Conservation (phyloP, 2,797 vertebrate species). For the Molossus alvarezi region DNA sequence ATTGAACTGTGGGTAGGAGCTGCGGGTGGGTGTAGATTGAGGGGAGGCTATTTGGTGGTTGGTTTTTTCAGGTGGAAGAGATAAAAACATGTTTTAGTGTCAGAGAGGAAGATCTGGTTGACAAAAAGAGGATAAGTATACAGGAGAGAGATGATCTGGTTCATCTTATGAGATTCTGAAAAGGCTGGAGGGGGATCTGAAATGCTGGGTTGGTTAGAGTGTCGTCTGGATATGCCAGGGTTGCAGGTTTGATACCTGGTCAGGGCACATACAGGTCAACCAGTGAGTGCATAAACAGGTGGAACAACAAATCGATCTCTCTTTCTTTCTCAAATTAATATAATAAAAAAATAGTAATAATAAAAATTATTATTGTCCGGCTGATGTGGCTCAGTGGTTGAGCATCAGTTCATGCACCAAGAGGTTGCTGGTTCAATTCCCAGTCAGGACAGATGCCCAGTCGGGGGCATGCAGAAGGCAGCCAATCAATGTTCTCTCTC, state of each 20-base stretch:
- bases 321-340: not conserved
- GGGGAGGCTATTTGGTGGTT: not conserved
- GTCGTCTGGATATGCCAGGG: not conserved
- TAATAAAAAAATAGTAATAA: not conserved
- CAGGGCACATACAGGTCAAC: too few relatives aligned
- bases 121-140: not conserved
- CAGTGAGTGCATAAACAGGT: not conserved
- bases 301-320: not conserved
- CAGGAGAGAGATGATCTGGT: not conserved
- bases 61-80: not conserved
- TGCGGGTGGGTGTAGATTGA: not conserved
- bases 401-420: too few relatives aligned
- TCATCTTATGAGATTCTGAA: conserved; percentile 21
- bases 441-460: too few relatives aligned
- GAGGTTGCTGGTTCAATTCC: too few relatives aligned
- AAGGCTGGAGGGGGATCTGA: not conserved
- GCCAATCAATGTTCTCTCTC: too few relatives aligned
- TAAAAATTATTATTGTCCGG: too few relatives aligned
- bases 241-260: not conserved
- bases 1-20: not conserved
- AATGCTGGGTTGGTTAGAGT: not conserved
- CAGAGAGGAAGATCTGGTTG: not conserved
- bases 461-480: too few relatives aligned
- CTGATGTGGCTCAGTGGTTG: too few relatives aligned
- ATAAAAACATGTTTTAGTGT: not conserved